A percentile compares a stretch with the other conserved stretches of the same genome.
phyloP scores from a whole-genome alignment of 2,113 vertebrate species.

The Peromyscus maniculatus region DNA sequence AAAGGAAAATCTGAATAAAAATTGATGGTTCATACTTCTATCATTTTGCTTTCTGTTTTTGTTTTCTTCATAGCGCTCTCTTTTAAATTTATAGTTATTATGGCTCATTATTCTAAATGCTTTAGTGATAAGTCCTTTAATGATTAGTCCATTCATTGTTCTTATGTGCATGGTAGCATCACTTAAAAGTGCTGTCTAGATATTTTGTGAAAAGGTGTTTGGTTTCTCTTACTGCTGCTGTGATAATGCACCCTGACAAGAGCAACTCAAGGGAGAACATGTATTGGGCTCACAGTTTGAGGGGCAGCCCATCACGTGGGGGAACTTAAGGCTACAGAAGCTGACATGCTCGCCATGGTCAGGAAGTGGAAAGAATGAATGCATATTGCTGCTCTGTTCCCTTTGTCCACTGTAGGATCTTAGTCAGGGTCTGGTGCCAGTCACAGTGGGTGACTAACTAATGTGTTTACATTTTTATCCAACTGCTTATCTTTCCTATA shows the following conservation, averaged over 20 bases:
- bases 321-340: neutral
- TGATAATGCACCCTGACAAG: neutral
- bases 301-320: neutral
- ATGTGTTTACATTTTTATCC: too few species aligned
- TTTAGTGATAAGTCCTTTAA: neutral
- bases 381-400: neutral
- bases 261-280: neutral
- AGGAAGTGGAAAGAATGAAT: neutral
- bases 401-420: neutral
- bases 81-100: neutral
- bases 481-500: neutral
- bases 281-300: neutral
- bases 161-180: neutral
- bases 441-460: neutral
- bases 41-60: conserved; percentile 28
- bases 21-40: neutral
- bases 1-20: conserved; percentile 35
- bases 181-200: conserved; percentile 20
- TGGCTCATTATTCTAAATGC: conserved; percentile 5
- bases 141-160: conserved; percentile 6
- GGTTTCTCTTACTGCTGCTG: neutral
- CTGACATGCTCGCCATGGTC: neutral
- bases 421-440: neutral
- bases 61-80: neutral
- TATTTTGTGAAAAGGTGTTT: conserved; percentile 26